phyloP scores from a whole-genome alignment of 92 coral and sea anemone species.

The Porites lobata region DNA sequence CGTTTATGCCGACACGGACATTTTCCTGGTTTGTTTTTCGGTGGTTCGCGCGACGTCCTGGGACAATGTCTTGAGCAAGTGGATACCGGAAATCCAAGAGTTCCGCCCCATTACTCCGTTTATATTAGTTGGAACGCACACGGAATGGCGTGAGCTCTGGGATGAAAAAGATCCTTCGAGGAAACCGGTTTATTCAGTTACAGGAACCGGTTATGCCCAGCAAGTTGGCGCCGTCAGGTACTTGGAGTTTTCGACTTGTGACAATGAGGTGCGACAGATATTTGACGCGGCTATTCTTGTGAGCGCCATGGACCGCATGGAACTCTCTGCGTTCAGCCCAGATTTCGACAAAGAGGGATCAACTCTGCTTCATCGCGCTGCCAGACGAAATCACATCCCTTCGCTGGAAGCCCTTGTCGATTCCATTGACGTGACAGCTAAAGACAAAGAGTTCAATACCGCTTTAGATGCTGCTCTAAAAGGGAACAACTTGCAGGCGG shows the following conservation, averaged over 20 bases:
- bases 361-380: constrained; percentile 88
- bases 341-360: constrained; percentile 74
- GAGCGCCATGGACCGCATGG: constrained; percentile 85
- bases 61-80: constrained; percentile 79
- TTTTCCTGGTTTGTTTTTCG: constrained; percentile 96
- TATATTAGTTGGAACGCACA: constrained; percentile 96
- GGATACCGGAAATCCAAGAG: constrained; percentile 93
- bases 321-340: constrained; percentile 77
- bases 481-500: constrained; percentile 56
- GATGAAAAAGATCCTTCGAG: constrained; percentile 76
- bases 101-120: constrained; percentile 93
- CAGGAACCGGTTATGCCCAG: constrained; percentile 81
- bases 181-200: constrained; percentile 78
- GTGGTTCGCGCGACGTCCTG: constrained; percentile 84
- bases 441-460: constrained; percentile 69
- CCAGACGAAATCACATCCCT: constrained; percentile 78
- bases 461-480: constrained; percentile 80
- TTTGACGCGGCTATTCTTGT: constrained; percentile 79
- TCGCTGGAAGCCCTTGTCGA: constrained; percentile 78
- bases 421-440: constrained; percentile 79
- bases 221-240: constrained; percentile 87
- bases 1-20: constrained; percentile 85
- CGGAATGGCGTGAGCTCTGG: constrained; percentile 89
- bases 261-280: constrained; percentile 61
- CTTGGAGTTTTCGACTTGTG: constrained; percentile 80